phyloP scores from a whole-genome alignment of 2,888 invertebrate species.

The Taphrorychus bicolor region DNA sequence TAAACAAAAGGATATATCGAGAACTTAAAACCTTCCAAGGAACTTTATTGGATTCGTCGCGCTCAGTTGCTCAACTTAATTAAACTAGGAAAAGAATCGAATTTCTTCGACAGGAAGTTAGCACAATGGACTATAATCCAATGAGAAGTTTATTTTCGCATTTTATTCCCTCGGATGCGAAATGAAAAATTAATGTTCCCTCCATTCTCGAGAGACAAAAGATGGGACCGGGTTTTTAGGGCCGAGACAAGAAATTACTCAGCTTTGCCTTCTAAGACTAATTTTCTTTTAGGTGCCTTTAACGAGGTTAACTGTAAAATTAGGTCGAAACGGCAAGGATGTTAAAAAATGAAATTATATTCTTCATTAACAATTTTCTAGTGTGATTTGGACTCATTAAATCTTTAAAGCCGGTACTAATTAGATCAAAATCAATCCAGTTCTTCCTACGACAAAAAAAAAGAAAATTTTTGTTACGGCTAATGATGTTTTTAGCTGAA shows the following conservation, averaged over 20 bases:
- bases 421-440: no score
- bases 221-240: background rate
- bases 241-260: slow-evolving; percentile 3
- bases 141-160: slow-evolving; percentile 17
- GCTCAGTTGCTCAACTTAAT: slow-evolving; percentile 27
- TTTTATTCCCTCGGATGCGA: slow-evolving; percentile 10
- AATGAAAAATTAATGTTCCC: slow-evolving; percentile 7
- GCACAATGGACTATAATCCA: slow-evolving; percentile 19
- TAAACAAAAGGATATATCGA: slow-evolving; percentile 24
- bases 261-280: background rate
- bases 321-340: background rate
- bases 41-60: slow-evolving; percentile 21
- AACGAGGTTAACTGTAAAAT: background rate
- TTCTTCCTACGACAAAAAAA: no score
- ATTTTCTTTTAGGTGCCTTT: background rate
- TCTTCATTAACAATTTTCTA: no score
- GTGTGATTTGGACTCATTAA: no score
- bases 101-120: slow-evolving; percentile 22
- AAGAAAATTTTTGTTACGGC: no score
- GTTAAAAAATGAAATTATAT: background rate
- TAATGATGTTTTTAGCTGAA: no score
- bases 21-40: slow-evolving; percentile 19
- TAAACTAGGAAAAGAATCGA: slow-evolving; percentile 23
- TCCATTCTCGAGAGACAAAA: background rate
- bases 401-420: no score